Percentiles rank a stretch among this genome's conserved stretches.
These are phyloP conservation scores for Platyrinchus mystaceus DNA, from an alignment of 2,797 vertebrate species.

Conservation along the genomic window DNA sequence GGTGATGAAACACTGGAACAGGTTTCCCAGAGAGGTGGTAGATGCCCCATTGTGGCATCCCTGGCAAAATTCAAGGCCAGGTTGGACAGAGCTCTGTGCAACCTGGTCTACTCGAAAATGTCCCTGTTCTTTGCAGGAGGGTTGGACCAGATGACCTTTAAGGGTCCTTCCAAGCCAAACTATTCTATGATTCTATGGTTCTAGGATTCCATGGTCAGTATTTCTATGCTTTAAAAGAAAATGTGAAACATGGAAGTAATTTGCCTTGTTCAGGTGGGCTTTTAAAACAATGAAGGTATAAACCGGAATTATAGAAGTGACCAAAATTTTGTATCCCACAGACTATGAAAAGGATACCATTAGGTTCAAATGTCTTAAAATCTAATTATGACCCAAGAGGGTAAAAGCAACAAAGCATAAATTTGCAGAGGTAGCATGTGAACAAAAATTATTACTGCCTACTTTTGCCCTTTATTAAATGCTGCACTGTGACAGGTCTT, in stretches of 20 bases:
- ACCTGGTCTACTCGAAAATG: background rate
- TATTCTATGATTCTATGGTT: background rate
- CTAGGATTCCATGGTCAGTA: background rate
- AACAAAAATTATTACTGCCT: background rate
- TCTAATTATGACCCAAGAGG: background rate
- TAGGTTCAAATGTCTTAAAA: slow-evolving; percentile 25
- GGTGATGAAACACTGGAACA: background rate
- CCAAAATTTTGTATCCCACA: background rate
- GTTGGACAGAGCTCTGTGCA: background rate
- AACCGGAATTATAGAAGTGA: background rate
- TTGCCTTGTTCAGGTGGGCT: background rate
- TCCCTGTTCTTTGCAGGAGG: background rate
- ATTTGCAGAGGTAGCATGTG: background rate
- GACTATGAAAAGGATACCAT: background rate
- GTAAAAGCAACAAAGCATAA: background rate
- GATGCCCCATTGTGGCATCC: background rate
- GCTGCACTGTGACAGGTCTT: background rate
- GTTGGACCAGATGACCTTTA: background rate
- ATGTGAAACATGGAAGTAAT: background rate
- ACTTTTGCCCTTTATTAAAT: slow-evolving; percentile 31
- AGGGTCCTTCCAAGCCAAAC: background rate
- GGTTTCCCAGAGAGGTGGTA: background rate
- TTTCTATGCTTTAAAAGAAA: background rate
- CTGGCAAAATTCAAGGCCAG: background rate
- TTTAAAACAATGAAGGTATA: background rate